Evolutionary conservation across 2,113 vertebrate genomes (phyloP).

Genomic region (Alethe diademata): DNA sequence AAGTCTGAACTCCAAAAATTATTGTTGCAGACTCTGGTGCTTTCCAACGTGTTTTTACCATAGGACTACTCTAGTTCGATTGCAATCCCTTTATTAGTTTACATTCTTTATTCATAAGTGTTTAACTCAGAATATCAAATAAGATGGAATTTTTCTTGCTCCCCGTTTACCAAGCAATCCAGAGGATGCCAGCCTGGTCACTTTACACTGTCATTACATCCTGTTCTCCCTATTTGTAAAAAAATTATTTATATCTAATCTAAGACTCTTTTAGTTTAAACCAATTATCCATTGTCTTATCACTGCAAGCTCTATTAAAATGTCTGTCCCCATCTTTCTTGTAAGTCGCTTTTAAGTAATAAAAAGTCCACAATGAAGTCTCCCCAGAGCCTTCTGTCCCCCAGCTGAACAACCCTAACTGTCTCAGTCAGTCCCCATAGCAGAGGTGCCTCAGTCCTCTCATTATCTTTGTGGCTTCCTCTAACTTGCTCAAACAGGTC

Average conservation of each 20-base stretch:
- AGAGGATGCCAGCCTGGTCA: background rate
- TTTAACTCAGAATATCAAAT: background rate
- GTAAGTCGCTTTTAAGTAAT: background rate
- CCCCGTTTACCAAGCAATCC: background rate
- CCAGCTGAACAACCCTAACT: background rate
- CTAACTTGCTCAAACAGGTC: background rate
- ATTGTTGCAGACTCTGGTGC: background rate
- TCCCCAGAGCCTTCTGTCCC: background rate
- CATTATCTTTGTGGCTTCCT: background rate
- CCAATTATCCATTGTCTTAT: background rate
- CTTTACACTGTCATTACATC: background rate
- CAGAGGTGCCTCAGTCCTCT: background rate
- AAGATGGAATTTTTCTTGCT: background rate
- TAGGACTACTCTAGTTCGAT: background rate
- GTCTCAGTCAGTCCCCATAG: background rate
- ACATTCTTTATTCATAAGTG: background rate
- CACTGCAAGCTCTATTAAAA: background rate
- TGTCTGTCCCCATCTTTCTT: background rate
- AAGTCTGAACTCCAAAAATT: background rate
- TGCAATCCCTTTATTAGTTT: background rate
- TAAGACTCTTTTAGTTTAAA: background rate
- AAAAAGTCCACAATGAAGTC: background rate
- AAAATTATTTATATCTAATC: background rate
- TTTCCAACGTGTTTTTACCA: background rate
- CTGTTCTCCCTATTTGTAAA: background rate